Evolutionary conservation across 2,797 vertebrate genomes (phyloP).

Genomic region (Halcyon smyrnensis): DNA sequence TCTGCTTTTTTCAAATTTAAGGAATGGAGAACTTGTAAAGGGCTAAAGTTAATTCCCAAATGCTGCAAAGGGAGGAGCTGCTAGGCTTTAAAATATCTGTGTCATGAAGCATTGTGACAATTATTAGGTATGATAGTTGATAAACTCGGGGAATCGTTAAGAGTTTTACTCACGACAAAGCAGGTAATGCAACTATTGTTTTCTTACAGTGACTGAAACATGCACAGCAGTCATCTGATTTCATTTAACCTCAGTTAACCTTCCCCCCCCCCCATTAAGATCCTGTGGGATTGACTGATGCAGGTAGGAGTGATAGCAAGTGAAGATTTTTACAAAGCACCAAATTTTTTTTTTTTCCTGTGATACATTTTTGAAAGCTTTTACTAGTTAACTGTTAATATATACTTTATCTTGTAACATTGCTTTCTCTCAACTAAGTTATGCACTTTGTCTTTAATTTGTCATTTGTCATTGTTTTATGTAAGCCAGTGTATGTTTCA

Average conservation of each 20-base stretch:
- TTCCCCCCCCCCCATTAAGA: neutral
- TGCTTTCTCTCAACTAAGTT: neutral
- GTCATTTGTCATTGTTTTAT: neutral
- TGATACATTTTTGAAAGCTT: neutral
- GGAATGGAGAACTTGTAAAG: neutral
- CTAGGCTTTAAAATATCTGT: neutral
- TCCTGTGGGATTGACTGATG: neutral
- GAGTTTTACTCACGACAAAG: neutral
- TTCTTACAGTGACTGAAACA: neutral
- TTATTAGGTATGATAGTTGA: neutral
- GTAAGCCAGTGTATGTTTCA: neutral
- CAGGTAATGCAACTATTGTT: neutral
- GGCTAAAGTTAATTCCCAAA: neutral
- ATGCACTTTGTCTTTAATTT: neutral
- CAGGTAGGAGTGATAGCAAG: neutral
- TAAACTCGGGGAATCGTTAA: neutral
- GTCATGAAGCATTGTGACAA: neutral
- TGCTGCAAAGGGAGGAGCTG: neutral
- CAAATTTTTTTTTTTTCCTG: neutral
- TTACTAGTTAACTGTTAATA: neutral
- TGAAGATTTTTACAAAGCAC: neutral
- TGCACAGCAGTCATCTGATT: neutral
- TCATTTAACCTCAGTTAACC: neutral
- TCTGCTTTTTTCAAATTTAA: conserved; percentile 8
- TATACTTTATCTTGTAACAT: neutral